phyloP scores from a whole-genome alignment of 1,140 invertebrate species.

The Thaumatotibia leucotreta region DNA sequence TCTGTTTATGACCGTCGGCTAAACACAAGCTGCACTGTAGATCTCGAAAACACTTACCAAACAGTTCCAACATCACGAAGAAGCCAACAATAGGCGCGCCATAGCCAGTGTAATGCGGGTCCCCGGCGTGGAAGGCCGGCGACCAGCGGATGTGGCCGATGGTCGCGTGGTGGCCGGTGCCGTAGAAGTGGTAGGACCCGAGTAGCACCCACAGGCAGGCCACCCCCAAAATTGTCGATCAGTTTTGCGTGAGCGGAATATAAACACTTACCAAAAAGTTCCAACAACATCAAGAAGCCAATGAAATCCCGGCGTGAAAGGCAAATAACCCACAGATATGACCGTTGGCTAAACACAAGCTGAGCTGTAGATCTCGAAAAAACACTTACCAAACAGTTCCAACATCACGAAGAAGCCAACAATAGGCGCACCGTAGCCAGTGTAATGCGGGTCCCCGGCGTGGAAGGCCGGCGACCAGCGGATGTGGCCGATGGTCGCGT shows the following conservation, averaged over 20 bases:
- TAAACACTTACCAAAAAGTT: too few relatives aligned
- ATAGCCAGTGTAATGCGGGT: constrained; percentile 47
- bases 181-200: constrained; percentile 91
- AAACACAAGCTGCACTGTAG: too few relatives aligned
- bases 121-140: constrained; percentile 86
- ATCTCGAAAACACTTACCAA: constrained; percentile 75
- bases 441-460: constrained; percentile 61
- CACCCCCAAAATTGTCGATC: too few relatives aligned
- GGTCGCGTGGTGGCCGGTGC: constrained; percentile 93
- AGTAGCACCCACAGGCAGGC: constrained; percentile 85
- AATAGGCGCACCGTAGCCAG: constrained; percentile 37
- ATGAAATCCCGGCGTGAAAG: too few relatives aligned
- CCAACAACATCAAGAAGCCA: too few relatives aligned
- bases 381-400: constrained; percentile 82
- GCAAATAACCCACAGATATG: too few relatives aligned
- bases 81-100: constrained; percentile 36
- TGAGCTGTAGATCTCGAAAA: too few relatives aligned
- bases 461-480: constrained; percentile 95
- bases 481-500: constrained; percentile 91
- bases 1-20: too few relatives aligned
- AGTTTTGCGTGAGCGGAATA: too few relatives aligned
- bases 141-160: constrained; percentile 94
- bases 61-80: constrained; percentile 84
- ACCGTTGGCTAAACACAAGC: too few relatives aligned
- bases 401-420: constrained; percentile 77